Percentiles rank a stretch among this genome's conserved stretches.
phyloP scores from a whole-genome alignment of 2,888 invertebrate genomes.

The Chloroclysta siterata region DNA sequence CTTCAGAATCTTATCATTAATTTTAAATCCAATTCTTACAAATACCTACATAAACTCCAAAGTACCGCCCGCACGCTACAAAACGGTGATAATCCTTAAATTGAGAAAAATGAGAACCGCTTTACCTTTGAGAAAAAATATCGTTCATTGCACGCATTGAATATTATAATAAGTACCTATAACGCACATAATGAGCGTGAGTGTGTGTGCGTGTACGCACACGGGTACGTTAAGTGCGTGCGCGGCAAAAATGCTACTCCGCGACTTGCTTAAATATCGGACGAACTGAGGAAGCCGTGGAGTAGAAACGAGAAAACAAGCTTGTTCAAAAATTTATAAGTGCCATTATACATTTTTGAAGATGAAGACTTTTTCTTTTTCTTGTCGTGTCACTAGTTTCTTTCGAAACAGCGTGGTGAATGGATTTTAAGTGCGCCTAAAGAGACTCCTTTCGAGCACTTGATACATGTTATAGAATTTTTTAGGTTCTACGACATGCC shows the following conservation, averaged over 20 bases:
- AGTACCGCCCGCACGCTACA: background rate
- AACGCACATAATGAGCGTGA: slow-evolving; percentile 31
- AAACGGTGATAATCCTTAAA: slow-evolving; percentile 29
- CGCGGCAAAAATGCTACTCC: slow-evolving; percentile 82
- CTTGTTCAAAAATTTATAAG: background rate
- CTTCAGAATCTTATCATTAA: no score
- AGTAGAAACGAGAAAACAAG: slow-evolving; percentile 41
- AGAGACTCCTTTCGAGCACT: no score
- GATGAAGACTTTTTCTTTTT: no score
- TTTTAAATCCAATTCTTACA: no score
- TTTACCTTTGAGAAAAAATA: slow-evolving; percentile 46
- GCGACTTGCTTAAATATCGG: slow-evolving; percentile 82
- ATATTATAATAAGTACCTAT: slow-evolving; percentile 32
- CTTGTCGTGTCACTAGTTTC: no score
- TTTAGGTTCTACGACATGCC: no score
- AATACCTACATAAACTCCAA: background rate
- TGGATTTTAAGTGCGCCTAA: no score
- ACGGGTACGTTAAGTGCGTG: slow-evolving; percentile 69
- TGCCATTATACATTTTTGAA: no score
- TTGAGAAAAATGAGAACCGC: slow-evolving; percentile 41
- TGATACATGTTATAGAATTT: no score
- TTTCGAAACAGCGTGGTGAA: no score
- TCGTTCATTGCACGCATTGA: slow-evolving; percentile 55
- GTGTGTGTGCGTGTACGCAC: slow-evolving; percentile 50
- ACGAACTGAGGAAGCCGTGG: slow-evolving; percentile 52